Conservation (phyloP, 2,888 invertebrate species). For the Frankliniella fusca region DNA sequence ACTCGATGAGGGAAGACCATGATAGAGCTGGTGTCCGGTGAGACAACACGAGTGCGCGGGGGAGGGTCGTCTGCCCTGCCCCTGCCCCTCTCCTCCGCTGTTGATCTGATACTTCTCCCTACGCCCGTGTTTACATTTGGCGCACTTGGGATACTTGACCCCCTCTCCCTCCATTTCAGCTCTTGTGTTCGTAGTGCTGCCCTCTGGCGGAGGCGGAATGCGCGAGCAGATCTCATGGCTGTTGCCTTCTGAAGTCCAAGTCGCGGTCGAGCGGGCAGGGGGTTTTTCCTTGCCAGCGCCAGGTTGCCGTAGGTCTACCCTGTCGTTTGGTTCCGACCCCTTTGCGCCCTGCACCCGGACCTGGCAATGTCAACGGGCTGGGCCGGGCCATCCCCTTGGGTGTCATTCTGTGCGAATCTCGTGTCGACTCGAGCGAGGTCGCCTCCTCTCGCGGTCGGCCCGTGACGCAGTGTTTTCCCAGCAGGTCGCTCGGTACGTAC, state of each 20-base stretch:
- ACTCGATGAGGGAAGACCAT: no score
- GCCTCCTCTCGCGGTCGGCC: background rate
- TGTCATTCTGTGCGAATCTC: background rate
- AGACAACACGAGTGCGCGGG: background rate
- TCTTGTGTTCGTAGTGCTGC: background rate
- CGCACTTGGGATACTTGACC: slow-evolving; percentile 10
- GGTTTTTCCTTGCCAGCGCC: background rate
- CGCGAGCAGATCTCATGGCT: background rate
- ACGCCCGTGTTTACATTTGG: background rate
- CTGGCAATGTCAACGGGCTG: background rate
- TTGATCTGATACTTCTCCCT: background rate
- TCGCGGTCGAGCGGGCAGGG: background rate
- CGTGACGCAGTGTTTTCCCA: slow-evolving; percentile 15
- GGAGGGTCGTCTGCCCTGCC: background rate
- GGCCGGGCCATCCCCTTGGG: background rate
- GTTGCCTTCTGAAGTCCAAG: background rate
- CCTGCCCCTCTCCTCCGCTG: background rate
- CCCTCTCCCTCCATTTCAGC: background rate
- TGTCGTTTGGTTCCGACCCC: background rate
- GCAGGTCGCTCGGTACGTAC: slow-evolving; percentile 4
- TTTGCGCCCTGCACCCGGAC: background rate
- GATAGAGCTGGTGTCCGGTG: background rate
- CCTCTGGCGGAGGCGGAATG: background rate
- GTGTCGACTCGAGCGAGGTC: background rate
- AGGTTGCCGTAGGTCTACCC: background rate